Evolutionary conservation across 2,888 invertebrate genomes (phyloP).

Genomic region (Cerceris rybyensis): DNA sequence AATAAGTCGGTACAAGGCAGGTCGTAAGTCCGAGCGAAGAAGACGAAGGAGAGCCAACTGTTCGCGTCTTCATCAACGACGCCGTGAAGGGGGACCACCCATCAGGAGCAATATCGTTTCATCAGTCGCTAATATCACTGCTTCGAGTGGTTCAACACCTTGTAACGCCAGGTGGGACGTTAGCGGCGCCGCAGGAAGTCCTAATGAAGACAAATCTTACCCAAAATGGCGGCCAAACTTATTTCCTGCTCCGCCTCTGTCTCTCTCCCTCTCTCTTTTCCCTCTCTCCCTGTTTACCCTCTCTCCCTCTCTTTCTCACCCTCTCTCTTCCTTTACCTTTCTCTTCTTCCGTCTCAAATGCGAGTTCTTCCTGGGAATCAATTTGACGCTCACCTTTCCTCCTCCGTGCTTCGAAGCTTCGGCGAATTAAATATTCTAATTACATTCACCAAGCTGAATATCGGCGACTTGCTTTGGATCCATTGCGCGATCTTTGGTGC

Average conservation of each 20-base stretch:
- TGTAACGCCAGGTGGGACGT: constrained; percentile 79
- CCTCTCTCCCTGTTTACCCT: constrained; percentile 17
- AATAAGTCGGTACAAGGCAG: constrained; percentile 41
- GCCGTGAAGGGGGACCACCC: constrained; percentile 71
- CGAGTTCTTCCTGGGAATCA: not conserved
- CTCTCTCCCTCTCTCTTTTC: constrained; percentile 32
- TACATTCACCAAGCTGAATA: too few relatives aligned
- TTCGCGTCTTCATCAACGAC: constrained; percentile 71
- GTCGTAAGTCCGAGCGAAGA: constrained; percentile 45
- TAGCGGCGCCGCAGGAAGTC: constrained; percentile 77
- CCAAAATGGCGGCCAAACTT: constrained; percentile 76
- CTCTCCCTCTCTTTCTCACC: constrained; percentile 15
- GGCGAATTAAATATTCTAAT: not conserved
- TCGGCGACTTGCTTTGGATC: not conserved
- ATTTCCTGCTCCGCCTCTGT: constrained; percentile 71
- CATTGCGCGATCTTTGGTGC: too few relatives aligned
- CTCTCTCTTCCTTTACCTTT: not conserved
- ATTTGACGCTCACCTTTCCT: not conserved
- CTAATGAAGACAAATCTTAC: constrained; percentile 81
- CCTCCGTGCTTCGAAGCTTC: not conserved
- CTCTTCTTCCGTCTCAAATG: not conserved
- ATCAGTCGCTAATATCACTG: constrained; percentile 74
- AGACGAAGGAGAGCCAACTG: constrained; percentile 66
- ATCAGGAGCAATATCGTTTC: constrained; percentile 75
- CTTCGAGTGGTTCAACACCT: constrained; percentile 77